phyloP scores from a whole-genome alignment of 1,140 invertebrate species.

The Latrodectus geometricus region DNA sequence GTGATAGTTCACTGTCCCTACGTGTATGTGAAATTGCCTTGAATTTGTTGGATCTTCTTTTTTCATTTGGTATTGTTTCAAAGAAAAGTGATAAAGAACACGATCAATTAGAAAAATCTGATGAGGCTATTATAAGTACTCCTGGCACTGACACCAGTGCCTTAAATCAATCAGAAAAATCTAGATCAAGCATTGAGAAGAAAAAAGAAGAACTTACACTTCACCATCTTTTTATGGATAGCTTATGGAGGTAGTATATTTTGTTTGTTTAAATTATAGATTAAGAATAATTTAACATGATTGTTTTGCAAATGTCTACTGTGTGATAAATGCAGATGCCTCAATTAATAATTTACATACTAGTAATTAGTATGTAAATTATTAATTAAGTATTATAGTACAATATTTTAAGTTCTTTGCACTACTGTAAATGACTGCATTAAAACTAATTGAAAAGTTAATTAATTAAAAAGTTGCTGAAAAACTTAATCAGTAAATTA shows the following conservation, averaged over 20 bases:
- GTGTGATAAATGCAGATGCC: too few relatives aligned
- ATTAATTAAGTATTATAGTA: too few relatives aligned
- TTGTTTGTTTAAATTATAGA: neutral
- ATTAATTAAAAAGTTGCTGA: too few relatives aligned
- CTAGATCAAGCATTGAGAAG: conserved; percentile 25
- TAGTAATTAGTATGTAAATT: too few relatives aligned
- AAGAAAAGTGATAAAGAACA: conserved; percentile 62
- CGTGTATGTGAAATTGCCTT: conserved; percentile 90
- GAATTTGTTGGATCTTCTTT: conserved; percentile 87
- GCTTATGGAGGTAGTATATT: conserved; percentile 69
- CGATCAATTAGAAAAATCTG: conserved; percentile 37
- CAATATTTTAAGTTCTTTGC: too few relatives aligned
- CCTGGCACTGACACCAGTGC: conserved; percentile 39
- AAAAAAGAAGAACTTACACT: conserved; percentile 66
- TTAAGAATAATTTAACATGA: neutral
- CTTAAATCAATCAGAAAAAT: conserved; percentile 49
- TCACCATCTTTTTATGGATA: conserved; percentile 72
- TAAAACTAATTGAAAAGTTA: too few relatives aligned
- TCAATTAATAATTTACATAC: too few relatives aligned
- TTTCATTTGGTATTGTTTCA: conserved; percentile 84
- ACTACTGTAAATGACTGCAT: too few relatives aligned
- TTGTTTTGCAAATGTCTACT: too few relatives aligned
- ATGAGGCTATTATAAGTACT: conserved; percentile 50
- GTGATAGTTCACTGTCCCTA: conserved; percentile 81
- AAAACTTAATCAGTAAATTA: too few relatives aligned